Evolutionary conservation across 2,888 invertebrate genomes (phyloP).

Genomic region (Lamproptera curius): DNA sequence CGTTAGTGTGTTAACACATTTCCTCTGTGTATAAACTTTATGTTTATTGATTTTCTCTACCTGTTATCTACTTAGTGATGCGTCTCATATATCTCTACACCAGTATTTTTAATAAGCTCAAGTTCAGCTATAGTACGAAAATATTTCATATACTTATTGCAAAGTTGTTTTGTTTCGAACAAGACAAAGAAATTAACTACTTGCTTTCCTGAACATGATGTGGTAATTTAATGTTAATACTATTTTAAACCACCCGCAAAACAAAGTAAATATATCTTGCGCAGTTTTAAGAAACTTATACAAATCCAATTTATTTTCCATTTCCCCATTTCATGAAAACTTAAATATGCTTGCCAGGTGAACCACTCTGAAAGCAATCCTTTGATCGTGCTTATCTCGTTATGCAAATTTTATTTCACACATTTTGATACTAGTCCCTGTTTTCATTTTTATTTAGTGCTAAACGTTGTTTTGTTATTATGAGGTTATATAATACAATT

Average conservation of each 20-base stretch:
- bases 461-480: not conserved
- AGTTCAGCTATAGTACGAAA: too few relatives aligned
- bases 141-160: too few relatives aligned
- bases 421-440: constrained; percentile 44
- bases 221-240: constrained; percentile 37
- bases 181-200: too few relatives aligned
- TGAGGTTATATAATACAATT: too few relatives aligned
- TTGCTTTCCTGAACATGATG: constrained; percentile 36
- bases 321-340: constrained; percentile 77
- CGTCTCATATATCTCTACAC: too few relatives aligned
- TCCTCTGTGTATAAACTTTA: too few relatives aligned
- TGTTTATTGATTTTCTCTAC: too few relatives aligned
- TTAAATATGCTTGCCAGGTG: constrained; percentile 75
- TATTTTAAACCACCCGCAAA: constrained; percentile 47
- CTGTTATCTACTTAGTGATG: too few relatives aligned
- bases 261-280: constrained; percentile 66
- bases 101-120: too few relatives aligned
- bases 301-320: constrained; percentile 77
- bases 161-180: too few relatives aligned
- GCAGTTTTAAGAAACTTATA: constrained; percentile 70
- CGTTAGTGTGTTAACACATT: too few relatives aligned
- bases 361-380: too few relatives aligned
- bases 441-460: constrained; percentile 9
- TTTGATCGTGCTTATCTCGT: constrained; percentile 72
- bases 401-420: constrained; percentile 71